phyloP scores from a whole-genome alignment of 2,797 vertebrate species.

The Melanotaenia maccullochi region DNA sequence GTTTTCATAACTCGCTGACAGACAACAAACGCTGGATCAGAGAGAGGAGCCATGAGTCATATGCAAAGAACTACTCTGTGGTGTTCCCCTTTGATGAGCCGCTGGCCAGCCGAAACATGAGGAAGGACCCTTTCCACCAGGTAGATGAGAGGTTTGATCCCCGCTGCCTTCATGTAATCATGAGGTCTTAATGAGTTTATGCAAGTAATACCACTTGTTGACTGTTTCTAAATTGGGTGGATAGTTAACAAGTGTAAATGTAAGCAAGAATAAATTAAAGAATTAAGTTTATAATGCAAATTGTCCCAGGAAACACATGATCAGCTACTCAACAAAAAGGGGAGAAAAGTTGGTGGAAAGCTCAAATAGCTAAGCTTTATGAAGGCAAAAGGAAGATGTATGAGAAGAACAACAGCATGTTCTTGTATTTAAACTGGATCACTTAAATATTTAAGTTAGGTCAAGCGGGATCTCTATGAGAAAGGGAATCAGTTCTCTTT shows the following conservation, averaged over 20 bases:
- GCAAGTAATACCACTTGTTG: not conserved
- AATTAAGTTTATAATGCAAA: not conserved
- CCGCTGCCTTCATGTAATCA: not conserved
- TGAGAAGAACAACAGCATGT: not conserved
- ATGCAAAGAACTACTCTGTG: slow-evolving; percentile 94
- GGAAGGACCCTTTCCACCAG: slow-evolving; percentile 91
- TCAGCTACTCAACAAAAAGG: not conserved
- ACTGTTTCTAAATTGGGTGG: slow-evolving; percentile 18
- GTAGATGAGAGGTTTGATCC: slow-evolving; percentile 67
- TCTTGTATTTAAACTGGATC: not conserved
- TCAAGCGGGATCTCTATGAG: not conserved
- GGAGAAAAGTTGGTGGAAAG: not conserved
- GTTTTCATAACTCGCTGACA: slow-evolving; percentile 91
- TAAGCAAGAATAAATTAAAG: not conserved
- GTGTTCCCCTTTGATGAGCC: slow-evolving; percentile 95
- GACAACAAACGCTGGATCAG: slow-evolving; percentile 89
- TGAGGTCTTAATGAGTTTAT: slow-evolving; percentile 15
- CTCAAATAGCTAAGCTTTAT: not conserved
- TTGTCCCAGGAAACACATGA: slow-evolving; percentile 3
- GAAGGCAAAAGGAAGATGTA: not conserved
- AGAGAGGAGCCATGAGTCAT: slow-evolving; percentile 96
- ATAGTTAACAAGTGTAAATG: slow-evolving; percentile 12
- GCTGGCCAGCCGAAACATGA: slow-evolving; percentile 90
- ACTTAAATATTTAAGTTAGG: not conserved
- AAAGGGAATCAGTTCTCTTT: not conserved